Conservation (phyloP, 2,888 invertebrate species). For the Eupithecia tripunctaria region DNA sequence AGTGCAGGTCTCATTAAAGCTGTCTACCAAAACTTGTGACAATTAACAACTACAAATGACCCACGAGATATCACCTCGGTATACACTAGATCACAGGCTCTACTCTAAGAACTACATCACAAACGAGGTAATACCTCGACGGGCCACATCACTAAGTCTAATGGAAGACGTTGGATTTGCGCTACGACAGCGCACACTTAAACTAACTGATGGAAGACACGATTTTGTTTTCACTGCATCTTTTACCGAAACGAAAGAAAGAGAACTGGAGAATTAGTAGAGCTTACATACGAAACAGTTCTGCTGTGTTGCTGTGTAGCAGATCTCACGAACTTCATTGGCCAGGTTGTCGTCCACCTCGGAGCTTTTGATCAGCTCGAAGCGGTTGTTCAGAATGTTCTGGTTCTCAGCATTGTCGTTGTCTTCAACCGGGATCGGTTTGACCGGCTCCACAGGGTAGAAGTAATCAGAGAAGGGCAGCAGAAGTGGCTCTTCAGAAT, state of each 20-base stretch:
- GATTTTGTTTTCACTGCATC: conserved; percentile 83
- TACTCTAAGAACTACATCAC: conserved; percentile 55
- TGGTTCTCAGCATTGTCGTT: conserved; percentile 79
- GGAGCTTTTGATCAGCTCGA: conserved; percentile 69
- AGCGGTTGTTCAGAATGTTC: conserved; percentile 75
- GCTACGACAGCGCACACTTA: conserved; percentile 65
- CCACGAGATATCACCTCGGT: conserved; percentile 55
- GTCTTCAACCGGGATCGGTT: conserved; percentile 73
- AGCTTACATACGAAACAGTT: conserved; percentile 79
- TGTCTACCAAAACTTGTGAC: conserved; percentile 82
- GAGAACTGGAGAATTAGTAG: conserved; percentile 59
- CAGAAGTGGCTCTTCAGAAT: conserved; percentile 73
- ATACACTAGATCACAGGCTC: conserved; percentile 55
- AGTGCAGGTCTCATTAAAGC: conserved; percentile 81
- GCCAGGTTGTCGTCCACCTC: conserved; percentile 85
- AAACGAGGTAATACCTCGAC: conserved; percentile 54
- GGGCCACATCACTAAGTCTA: conserved; percentile 75
- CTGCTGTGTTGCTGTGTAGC: conserved; percentile 70
- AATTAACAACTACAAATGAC: conserved; percentile 71
- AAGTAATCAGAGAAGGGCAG: conserved; percentile 75
- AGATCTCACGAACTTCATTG: conserved; percentile 84
- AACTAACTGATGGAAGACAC: conserved; percentile 80
- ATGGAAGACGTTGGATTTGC: conserved; percentile 77
- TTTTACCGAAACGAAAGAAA: conserved; percentile 60
- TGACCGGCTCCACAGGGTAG: conserved; percentile 73